phyloP scores from a whole-genome alignment of 2,113 vertebrate species.

The Myrmecophaga tridactyla region DNA sequence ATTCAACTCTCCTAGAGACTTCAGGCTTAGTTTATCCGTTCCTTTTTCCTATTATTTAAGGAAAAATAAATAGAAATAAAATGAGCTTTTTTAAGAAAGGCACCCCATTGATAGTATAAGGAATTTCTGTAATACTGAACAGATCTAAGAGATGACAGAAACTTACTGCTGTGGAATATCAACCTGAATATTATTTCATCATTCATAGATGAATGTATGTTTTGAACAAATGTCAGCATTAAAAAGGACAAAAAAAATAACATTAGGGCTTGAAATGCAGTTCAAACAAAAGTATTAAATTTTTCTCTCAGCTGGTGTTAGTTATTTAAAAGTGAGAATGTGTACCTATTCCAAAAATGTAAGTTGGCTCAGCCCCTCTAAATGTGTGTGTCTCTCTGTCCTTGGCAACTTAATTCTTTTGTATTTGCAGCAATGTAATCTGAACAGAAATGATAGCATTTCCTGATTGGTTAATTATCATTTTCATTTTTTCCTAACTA shows the following conservation, averaged over 20 bases:
- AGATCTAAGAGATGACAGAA: not conserved
- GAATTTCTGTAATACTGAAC: not conserved
- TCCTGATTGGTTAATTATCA: not conserved
- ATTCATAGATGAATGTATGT: not conserved
- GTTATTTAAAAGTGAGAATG: constrained; percentile 13
- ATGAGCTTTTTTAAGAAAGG: not conserved
- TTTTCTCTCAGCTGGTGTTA: constrained; percentile 4
- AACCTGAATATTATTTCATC: not conserved
- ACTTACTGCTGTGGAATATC: not conserved
- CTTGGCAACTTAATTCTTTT: not conserved
- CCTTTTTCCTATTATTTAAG: constrained; percentile 5
- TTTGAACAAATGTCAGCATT: constrained; percentile 46
- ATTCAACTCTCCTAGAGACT: not conserved
- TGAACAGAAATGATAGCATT: not conserved
- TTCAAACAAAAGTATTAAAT: not conserved
- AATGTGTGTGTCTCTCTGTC: not conserved
- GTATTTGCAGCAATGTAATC: not conserved
- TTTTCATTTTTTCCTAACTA: not conserved
- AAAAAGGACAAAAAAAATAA: not conserved
- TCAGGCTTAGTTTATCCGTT: not conserved
- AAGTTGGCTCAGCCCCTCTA: not conserved
- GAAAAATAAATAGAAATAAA: not conserved
- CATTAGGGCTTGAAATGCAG: not conserved
- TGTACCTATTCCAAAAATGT: not conserved
- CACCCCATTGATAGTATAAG: not conserved